A percentile compares a stretch with the other conserved stretches of the same genome.
Evolutionary conservation across 2,113 vertebrate species (phyloP).

Genomic region (Heterocephalus glaber): DNA sequence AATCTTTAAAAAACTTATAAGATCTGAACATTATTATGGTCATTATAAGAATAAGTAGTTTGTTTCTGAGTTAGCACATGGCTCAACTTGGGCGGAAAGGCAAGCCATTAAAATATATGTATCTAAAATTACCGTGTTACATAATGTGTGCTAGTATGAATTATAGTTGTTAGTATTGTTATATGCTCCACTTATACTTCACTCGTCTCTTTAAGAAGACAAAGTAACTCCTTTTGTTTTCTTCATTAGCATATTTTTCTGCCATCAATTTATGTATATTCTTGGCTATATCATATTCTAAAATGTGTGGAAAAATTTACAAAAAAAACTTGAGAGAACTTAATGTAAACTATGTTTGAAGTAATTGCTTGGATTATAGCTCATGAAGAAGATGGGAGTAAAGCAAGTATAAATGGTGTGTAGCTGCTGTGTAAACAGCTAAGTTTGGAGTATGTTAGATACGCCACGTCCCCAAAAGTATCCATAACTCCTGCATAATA

Average conservation of each 20-base stretch:
- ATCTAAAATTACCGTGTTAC: not conserved
- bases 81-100: not conserved
- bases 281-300: not conserved
- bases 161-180: not conserved
- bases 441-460: not conserved
- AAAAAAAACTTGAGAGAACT: not conserved
- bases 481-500: not conserved
- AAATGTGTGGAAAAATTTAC: not conserved
- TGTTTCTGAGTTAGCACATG: not conserved
- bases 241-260: not conserved
- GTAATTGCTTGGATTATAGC: not conserved
- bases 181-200: not conserved
- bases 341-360: not conserved
- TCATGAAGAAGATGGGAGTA: not conserved
- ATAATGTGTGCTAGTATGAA: not conserved
- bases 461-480: not conserved
- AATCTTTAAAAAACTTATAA: not conserved
- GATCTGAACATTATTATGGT: not conserved
- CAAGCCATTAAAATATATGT: not conserved
- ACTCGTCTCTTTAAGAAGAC: not conserved
- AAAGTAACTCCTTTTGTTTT: not conserved
- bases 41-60: not conserved
- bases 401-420: not conserved
- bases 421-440: not conserved
- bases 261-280: slow-evolving; percentile 9